These are phyloP conservation scores for Lycocerus yunnanus DNA, from an alignment of 2,888 invertebrate species.

Conservation along the genomic window DNA sequence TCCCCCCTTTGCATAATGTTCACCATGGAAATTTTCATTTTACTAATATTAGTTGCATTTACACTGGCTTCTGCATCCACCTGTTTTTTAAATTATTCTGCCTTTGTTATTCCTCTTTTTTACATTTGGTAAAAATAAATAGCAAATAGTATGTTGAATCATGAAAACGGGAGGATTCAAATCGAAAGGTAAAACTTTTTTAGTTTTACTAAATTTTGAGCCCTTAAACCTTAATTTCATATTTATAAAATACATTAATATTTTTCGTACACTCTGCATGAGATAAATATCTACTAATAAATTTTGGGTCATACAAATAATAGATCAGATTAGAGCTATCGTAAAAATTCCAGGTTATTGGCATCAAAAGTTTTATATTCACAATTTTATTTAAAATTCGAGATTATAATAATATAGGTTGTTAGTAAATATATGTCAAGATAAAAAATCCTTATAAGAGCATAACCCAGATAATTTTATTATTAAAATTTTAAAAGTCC, in stretches of 20 bases:
- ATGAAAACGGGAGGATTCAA: no score
- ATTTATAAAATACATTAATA: background rate
- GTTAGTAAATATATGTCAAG: background rate
- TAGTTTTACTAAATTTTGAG: no score
- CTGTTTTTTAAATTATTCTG: no score
- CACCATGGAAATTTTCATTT: no score
- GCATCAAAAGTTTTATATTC: background rate
- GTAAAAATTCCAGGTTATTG: conserved; percentile 16
- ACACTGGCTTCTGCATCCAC: no score
- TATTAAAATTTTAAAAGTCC: background rate
- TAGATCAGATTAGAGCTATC: conserved; percentile 7
- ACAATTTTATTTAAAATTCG: background rate
- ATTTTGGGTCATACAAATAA: conserved; percentile 22
- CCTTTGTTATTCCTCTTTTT: no score
- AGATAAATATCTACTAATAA: conserved; percentile 5
- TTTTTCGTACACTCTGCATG: background rate
- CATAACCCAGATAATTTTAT: background rate
- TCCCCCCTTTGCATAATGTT: no score
- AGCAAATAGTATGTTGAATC: no score
- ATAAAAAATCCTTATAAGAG: background rate
- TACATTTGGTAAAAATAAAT: no score
- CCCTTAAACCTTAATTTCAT: background rate
- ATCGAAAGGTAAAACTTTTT: no score
- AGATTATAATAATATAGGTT: background rate
- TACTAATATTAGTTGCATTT: no score